These are phyloP conservation scores for Pampusana beccarii DNA, from an alignment of 2,113 vertebrate genomes.

Conservation along the genomic window DNA sequence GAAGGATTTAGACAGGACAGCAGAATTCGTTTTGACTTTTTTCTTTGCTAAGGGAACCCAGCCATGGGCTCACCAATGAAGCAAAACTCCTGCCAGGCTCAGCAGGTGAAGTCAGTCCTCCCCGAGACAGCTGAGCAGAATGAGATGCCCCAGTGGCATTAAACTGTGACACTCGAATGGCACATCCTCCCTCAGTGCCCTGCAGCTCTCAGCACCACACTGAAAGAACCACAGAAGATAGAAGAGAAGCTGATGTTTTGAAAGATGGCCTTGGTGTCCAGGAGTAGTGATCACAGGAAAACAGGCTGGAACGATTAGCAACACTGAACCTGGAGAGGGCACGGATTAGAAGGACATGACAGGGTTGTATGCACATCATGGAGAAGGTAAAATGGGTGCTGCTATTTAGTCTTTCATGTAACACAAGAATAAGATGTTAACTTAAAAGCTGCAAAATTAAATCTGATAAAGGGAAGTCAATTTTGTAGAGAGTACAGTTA, in stretches of 20 bases:
- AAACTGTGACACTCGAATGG: background rate
- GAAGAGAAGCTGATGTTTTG: background rate
- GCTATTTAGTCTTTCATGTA: background rate
- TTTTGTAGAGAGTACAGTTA: background rate
- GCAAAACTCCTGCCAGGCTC: background rate
- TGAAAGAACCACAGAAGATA: background rate
- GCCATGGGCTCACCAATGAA: background rate
- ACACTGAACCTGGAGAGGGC: background rate
- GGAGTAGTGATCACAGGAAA: background rate
- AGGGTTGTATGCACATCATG: fast-evolving
- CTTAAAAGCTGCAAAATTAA: background rate
- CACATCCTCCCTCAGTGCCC: background rate
- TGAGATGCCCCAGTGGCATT: background rate
- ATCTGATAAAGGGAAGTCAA: background rate
- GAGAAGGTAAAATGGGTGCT: background rate
- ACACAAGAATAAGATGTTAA: background rate
- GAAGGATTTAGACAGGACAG: background rate
- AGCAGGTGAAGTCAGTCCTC: background rate
- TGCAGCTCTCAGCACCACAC: background rate
- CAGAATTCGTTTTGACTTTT: background rate
- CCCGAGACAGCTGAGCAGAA: background rate
- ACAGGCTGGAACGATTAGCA: background rate
- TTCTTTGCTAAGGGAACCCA: background rate
- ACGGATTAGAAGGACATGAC: background rate
- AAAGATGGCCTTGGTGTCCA: background rate